Evolutionary conservation across 37 sponge, comb jelly and placozoan genomes (phyloP).

Genomic region (Ianthella basta): DNA sequence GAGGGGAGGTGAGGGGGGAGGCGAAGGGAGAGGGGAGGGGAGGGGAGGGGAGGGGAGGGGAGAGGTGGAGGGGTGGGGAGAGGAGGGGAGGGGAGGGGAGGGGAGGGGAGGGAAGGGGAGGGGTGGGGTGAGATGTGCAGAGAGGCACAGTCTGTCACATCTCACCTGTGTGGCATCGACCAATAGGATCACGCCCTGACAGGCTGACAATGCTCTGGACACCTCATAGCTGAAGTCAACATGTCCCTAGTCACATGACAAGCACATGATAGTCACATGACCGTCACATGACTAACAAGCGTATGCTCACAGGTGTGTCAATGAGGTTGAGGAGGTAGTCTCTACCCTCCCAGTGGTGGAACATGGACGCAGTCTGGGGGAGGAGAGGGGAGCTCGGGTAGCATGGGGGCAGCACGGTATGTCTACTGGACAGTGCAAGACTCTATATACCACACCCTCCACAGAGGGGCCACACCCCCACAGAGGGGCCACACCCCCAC

Average conservation of each 20-base stretch:
- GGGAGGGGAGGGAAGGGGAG: background rate
- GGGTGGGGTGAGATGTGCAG: background rate
- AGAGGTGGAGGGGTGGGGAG: background rate
- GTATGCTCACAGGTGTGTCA: conserved; percentile 89
- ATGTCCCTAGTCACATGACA: conserved; percentile 74
- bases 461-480: no score
- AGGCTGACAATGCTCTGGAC: conserved; percentile 87
- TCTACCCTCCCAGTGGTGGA: conserved; percentile 47
- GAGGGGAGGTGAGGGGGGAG: background rate
- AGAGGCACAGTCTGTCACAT: background rate
- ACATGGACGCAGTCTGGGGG: conserved; percentile 79
- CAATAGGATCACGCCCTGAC: conserved; percentile 89
- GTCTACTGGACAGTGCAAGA: no score
- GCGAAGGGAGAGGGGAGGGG: background rate
- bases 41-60: background rate
- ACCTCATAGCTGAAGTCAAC: conserved; percentile 98
- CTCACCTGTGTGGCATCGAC: conserved; percentile 94
- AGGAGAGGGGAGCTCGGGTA: background rate
- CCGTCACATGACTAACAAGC: background rate
- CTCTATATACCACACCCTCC: no score
- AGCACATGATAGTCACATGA: background rate
- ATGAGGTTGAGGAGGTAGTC: conserved; percentile 91
- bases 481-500: no score
- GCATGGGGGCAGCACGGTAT: no score
- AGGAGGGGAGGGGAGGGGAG: background rate